Evolutionary conservation across 2,797 vertebrate genomes (phyloP), one percentile per base, ranked within the genome.

Genomic region (Nannoperca obscura): DNA sequence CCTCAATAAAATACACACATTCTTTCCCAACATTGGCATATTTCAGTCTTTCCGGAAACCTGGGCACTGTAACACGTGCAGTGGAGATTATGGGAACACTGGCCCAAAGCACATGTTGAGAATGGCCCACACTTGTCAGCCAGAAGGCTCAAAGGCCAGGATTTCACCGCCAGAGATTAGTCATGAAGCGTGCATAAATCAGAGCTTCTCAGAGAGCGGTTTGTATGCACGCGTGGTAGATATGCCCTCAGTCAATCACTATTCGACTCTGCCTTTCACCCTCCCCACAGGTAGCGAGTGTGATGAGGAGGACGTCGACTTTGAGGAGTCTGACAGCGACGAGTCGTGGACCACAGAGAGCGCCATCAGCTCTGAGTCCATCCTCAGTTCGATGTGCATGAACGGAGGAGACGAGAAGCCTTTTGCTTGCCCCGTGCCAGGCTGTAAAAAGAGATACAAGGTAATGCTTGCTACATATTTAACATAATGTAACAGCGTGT

Each of bases 331-430:
- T 0, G 98, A 99, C 95, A 99, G 98, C 27, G 98, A 99, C 17
- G 98, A 99, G 89, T 99, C 98, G 22, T 99, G 98, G 98, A 99
- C 98, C 85, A 98, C 97, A 15, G 98, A 99, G 96, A 99, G 97
- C 72, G 98, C 98, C 93, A 98, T 99, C 95, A 99, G 98, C 94
- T 98, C 98, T 0, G 97, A 99, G 94, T 97, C 97, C 87, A 99
- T 99, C 94, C 97, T 99, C 88, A 98, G 98, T 88, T 99, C 98
- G 75, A 99, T 99, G 98, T 98, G 97, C 93, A 99, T 99, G 98
- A 99, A 99, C 5, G 98, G 98, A 83, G 98, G 97, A 4, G 98
- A 99, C 30, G 98, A 99, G 92, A 99, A 99, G 90, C 98, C 98
- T 75, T 99, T 99, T 50, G 98, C 98, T 86, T 99, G 98, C 91